Base-by-base conservation (phyloP, 2,113 vertebrate species). In the Dicaeum eximium region DNA sequence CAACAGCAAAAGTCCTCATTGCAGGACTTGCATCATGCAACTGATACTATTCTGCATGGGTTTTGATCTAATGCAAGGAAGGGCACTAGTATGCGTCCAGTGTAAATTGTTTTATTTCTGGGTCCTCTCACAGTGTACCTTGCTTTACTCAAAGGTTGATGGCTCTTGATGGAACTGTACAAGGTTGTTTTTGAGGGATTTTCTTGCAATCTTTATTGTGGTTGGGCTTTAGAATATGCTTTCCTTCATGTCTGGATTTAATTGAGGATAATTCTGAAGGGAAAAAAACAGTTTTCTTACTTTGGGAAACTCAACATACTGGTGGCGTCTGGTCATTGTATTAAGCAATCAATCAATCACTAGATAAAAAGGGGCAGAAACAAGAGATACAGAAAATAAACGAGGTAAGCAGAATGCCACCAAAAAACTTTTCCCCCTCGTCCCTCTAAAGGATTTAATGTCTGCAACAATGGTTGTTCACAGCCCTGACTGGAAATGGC, bases 301-400 rank as follows among this genome's bases (percentile, higher is more conserved):
- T 86, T 73, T 45, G 53, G 56, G 77, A 93, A 74, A 67, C 51
- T 35, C 35, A 1, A 50, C 69, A 31, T 75, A 30, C 27, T 88
- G 45, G 44, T 93, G 90, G 77, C 37, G 8, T 94, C 92, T 94
- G 89, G 85, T 88, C 90, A 80, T 85, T 96, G 77, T 94, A 73
- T 60, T 9, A 19, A 84, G 48, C 92, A 92, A 91, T 94, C 75
- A 86, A 62, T 95, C 69, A 90, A 75, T 94, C 90, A 66, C 51
- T 86, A 66, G 82, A 88, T 93, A 77, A 83, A 96, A 92, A 88
- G 74, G 35, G 65, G 51, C 66, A 87, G 45, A 91, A 90, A 75
- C 51, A 58, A 88, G 58, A 83, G 85, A 61, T 35, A 80, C 9
- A 42, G 65, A 79, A 90, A 93, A 93, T 64, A 79, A 81, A 74